Evolutionary conservation across 2,888 invertebrate species (phyloP).

Genomic region (Orchestes rusci): DNA sequence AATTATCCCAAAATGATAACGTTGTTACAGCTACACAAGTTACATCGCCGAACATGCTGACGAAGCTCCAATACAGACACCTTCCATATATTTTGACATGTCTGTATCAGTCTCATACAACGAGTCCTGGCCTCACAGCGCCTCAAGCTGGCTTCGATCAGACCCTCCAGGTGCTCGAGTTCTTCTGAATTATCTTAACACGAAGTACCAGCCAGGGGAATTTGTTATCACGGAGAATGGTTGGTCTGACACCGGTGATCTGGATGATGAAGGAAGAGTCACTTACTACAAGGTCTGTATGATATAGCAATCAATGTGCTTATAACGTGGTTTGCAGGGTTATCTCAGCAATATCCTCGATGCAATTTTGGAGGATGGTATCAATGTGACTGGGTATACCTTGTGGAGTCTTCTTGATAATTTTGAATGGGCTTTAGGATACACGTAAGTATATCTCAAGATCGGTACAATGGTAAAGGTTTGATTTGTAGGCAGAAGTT

Average conservation of each 20-base stretch:
- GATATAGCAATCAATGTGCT: not conserved
- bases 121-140: conserved; percentile 11
- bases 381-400: conserved; percentile 26
- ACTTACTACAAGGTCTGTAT: conserved; percentile 39
- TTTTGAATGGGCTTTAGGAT: conserved; percentile 30
- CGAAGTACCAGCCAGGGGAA: conserved; percentile 10
- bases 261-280: conserved; percentile 12
- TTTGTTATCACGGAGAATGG: conserved; percentile 19
- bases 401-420: conserved; percentile 29
- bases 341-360: conserved; percentile 22
- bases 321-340: conserved; percentile 10
- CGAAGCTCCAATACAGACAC: conserved; percentile 7
- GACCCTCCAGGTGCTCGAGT: conserved; percentile 14
- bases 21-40: conserved; percentile 4
- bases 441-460: conserved; percentile 18
- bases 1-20: not conserved
- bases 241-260: conserved; percentile 13
- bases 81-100: conserved; percentile 9
- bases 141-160: conserved; percentile 9
- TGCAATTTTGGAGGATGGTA: conserved; percentile 22
- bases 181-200: conserved; percentile 10
- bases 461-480: not conserved
- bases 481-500: conserved; percentile 51
- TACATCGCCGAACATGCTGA: conserved; percentile 9
- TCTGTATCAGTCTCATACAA: not conserved